Conservation (phyloP, 2,113 vertebrate genomes). For the Calcarius ornatus region DNA sequence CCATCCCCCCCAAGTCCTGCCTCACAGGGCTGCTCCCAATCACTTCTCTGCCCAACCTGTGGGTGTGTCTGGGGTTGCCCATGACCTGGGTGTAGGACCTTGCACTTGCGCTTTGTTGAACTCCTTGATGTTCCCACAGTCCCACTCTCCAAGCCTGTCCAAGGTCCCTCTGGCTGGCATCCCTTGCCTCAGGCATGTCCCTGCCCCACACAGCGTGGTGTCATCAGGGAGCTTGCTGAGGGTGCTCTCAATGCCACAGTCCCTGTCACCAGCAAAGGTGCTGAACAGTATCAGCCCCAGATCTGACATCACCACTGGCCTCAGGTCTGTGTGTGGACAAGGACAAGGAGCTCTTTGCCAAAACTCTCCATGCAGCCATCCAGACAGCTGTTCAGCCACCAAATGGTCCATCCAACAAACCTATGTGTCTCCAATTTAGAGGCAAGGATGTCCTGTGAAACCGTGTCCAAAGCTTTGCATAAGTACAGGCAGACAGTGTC, state of each 20-base stretch:
- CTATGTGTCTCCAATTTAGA: not conserved
- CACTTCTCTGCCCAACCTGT: not conserved
- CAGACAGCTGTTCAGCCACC: not conserved
- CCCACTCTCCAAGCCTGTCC: not conserved
- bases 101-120: no score
- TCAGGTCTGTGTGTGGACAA: not conserved
- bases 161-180: not conserved
- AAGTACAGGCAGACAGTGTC: no score
- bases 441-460: not conserved
- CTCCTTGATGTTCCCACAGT: not conserved
- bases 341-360: not conserved
- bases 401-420: not conserved
- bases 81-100: fast-evolving
- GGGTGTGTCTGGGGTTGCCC: not conserved
- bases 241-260: not conserved
- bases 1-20: not conserved
- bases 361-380: no score
- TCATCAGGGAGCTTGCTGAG: not conserved
- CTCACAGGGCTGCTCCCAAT: not conserved
- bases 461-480: not conserved
- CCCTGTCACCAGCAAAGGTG: not conserved
- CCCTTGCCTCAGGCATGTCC: not conserved
- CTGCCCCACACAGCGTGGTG: not conserved
- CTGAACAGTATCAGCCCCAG: not conserved
- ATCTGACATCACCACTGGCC: not conserved